Percentiles rank a stretch among this genome's conserved stretches.
Evolutionary conservation across 2,113 vertebrate species (phyloP).

Genomic region (Hassar affinis): DNA sequence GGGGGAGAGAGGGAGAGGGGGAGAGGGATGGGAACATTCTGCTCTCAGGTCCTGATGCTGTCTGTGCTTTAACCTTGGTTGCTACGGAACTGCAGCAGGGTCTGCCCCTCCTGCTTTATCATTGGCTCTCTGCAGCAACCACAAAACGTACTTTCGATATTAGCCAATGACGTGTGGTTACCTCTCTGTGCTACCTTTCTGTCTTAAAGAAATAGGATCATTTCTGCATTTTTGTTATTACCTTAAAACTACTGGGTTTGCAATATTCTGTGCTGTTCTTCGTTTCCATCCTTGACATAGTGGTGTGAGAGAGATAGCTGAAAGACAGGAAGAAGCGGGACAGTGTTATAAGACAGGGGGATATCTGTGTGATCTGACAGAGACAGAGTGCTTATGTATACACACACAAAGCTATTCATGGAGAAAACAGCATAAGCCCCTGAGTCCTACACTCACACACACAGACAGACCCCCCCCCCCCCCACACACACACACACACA

Average conservation of each 20-base stretch:
- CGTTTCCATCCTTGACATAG: neutral
- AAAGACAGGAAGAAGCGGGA: neutral
- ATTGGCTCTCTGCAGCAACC: slow-evolving; percentile 72
- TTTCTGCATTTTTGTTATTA: slow-evolving; percentile 50
- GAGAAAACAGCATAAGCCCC: slow-evolving; percentile 8
- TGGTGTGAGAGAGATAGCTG: neutral
- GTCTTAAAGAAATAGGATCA: slow-evolving; percentile 69
- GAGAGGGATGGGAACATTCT: slow-evolving; percentile 40
- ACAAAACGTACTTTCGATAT: slow-evolving; percentile 63
- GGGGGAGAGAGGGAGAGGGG: slow-evolving; percentile 44
- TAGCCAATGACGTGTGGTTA: slow-evolving; percentile 68
- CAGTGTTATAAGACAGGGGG: neutral
- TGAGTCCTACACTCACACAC: slow-evolving; percentile 43
- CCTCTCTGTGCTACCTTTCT: slow-evolving; percentile 58
- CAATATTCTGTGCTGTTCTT: slow-evolving; percentile 6
- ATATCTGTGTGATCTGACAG: slow-evolving; percentile 29
- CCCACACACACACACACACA: slow-evolving; percentile 57
- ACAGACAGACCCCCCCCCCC: slow-evolving; percentile 32
- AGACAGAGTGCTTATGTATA: slow-evolving; percentile 60
- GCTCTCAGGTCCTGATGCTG: slow-evolving; percentile 70
- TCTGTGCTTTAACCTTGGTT: slow-evolving; percentile 78
- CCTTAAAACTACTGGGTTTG: slow-evolving; percentile 9
- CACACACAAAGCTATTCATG: neutral
- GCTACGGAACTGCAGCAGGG: slow-evolving; percentile 76
- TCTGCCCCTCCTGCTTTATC: slow-evolving; percentile 68